Evolutionary conservation across 2,888 invertebrate genomes (phyloP).

Genomic region (Lymantria monacha): DNA sequence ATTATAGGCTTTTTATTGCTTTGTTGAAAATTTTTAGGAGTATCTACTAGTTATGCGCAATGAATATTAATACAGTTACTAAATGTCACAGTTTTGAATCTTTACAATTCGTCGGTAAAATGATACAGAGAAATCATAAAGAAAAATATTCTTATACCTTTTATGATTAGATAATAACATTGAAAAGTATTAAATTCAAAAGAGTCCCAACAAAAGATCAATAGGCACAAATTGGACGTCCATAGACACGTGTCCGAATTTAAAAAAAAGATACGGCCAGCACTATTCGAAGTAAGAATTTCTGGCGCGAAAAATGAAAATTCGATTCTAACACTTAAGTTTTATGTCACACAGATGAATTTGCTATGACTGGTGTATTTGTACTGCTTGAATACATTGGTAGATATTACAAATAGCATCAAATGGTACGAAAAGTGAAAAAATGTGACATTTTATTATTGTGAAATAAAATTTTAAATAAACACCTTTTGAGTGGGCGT

Average conservation of each 20-base stretch:
- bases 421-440: conserved; percentile 78
- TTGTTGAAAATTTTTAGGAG: no score
- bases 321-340: conserved; percentile 12
- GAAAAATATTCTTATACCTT: conserved; percentile 17
- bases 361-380: conserved; percentile 25
- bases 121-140: conserved; percentile 13
- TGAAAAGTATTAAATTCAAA: conserved; percentile 41
- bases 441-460: conserved; percentile 72
- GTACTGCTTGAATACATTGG: conserved; percentile 24
- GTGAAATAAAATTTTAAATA: conserved; percentile 74
- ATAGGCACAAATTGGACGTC: conserved; percentile 72
- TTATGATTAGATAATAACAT: conserved; percentile 36
- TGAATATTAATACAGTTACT: no score
- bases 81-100: background rate
- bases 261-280: conserved; percentile 47
- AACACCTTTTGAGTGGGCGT: conserved; percentile 82
- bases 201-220: conserved; percentile 55
- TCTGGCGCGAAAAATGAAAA: background rate
- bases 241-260: conserved; percentile 69
- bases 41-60: no score
- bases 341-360: conserved; percentile 17
- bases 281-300: conserved; percentile 2
- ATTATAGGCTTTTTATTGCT: no score
- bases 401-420: conserved; percentile 69
- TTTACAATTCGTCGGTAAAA: conserved; percentile 11